Evolutionary conservation across 2,797 vertebrate genomes (phyloP), one percentile per base, ranked within the genome.

Genomic region (Pangasius djambal): DNA sequence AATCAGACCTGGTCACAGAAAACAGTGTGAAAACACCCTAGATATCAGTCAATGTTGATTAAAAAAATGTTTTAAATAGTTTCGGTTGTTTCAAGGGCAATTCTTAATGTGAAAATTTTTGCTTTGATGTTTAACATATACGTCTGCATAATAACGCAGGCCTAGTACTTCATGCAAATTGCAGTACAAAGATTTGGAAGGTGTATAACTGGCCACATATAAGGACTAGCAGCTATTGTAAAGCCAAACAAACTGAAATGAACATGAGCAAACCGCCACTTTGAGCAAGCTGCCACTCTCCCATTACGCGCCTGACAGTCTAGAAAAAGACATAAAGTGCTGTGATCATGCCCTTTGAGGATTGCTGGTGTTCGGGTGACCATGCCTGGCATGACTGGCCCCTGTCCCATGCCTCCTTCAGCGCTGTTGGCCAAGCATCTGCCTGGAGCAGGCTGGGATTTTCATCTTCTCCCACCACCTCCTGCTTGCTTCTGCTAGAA

Each of bases 401-500:
- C 93, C 91, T 86, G 92, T 82, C 83, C 16, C 77, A n/a, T 79
- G 87, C 77, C 55, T 63, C 12, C 87, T 87, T 87, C 74, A 93
- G 94, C 93, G 92, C 89, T 93, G 92, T 93, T 93, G 93, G 94
- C 94, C 94, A 93, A 91, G 94, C 95, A 95, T 95, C 95, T 96
- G 95, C 90, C 94, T 94, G 94, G 94, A 95, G 95, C 94, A 93
- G 92, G 95, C 93, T 95, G 95, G 95, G 95, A 95, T 95, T 95
- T 95, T 95, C 94, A 95, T 96, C 95, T 75, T 96, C 95, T 95
- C 95, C 94, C 96, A 96, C 95, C 96, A 95, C 96, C 96, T 95
- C 95, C 95, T 94, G 94, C 94, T 95, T 94, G 94, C 94, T 95
- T 96, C 94, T 94, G 94, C 94, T 93, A 90, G 92, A 93, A 95